phyloP scores from a whole-genome alignment of 2,888 invertebrate genomes.

The Euzophera pinguis region DNA sequence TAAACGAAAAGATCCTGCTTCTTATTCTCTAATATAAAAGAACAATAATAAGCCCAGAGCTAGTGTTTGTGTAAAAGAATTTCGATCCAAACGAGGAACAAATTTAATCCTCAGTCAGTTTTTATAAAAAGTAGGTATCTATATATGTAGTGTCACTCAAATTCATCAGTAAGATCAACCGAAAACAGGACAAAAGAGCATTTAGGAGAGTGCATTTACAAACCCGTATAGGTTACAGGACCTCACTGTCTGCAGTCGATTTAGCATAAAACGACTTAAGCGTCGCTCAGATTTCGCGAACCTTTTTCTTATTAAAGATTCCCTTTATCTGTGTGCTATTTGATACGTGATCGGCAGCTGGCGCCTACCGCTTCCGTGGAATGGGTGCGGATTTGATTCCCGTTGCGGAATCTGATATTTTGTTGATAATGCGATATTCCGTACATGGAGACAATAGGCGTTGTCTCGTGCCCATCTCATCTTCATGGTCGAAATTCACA shows the following conservation, averaged over 20 bases:
- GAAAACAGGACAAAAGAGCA: conserved; percentile 23
- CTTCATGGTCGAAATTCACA: conserved; percentile 66
- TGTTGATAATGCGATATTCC: conserved; percentile 70
- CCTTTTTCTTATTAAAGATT: conserved; percentile 66
- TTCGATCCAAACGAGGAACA: too few relatives aligned
- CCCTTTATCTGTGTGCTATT: conserved; percentile 61
- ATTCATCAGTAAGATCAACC: background rate
- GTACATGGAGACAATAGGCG: conserved; percentile 55
- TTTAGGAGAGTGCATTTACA: conserved; percentile 53
- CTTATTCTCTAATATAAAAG: too few relatives aligned
- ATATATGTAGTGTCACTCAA: background rate
- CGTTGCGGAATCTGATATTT: conserved; percentile 66
- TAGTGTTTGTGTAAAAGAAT: too few relatives aligned
- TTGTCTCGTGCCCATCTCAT: conserved; percentile 68
- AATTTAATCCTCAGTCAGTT: too few relatives aligned
- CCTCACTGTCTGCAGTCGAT: conserved; percentile 63
- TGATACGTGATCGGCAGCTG: conserved; percentile 67
- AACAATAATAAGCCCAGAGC: too few relatives aligned
- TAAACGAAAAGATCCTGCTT: too few relatives aligned
- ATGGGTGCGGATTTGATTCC: conserved; percentile 53
- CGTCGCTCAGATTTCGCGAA: conserved; percentile 54
- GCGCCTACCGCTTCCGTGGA: conserved; percentile 74
- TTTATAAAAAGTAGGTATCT: too few relatives aligned
- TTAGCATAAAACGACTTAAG: conserved; percentile 69
- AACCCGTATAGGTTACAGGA: conserved; percentile 58